Conservation (phyloP, 1,140 invertebrate species). For the Neoseiulus cucumeris region DNA sequence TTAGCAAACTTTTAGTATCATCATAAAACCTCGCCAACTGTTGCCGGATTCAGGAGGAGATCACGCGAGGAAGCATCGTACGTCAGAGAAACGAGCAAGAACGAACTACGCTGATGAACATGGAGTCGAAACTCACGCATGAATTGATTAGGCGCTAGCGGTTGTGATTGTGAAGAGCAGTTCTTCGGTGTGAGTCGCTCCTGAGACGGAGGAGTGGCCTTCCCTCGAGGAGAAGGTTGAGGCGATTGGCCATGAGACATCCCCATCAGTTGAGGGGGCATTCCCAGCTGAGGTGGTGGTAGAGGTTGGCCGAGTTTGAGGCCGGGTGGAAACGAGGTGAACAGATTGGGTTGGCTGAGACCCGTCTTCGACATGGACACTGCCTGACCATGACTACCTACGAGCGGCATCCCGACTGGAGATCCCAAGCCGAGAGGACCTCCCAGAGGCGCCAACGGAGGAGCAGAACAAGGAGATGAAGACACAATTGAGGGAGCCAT, state of each 20-base stretch:
- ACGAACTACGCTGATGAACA: background rate
- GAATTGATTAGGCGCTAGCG: background rate
- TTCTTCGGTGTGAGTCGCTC: background rate
- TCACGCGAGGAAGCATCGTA: background rate
- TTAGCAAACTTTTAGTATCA: background rate
- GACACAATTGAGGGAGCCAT: too few species aligned
- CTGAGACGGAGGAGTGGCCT: background rate
- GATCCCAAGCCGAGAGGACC: too few species aligned
- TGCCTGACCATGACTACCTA: too few species aligned
- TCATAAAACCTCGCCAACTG: background rate
- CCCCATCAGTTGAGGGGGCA: slow-evolving; percentile 2
- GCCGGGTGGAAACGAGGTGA: too few species aligned
- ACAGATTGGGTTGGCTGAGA: too few species aligned
- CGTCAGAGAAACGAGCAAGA: too few species aligned
- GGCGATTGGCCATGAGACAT: background rate
- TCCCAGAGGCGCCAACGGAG: too few species aligned
- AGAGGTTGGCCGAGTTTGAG: background rate
- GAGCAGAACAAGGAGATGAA: too few species aligned
- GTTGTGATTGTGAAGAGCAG: background rate
- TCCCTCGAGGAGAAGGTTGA: slow-evolving; percentile 4
- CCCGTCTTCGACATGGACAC: too few species aligned
- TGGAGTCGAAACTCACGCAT: background rate
- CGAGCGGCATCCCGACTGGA: too few species aligned
- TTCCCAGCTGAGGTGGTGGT: background rate
- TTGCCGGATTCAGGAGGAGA: background rate